These are phyloP conservation scores for Pedetes capensis DNA, from an alignment of 2,113 vertebrate genomes.

Conservation along the genomic window DNA sequence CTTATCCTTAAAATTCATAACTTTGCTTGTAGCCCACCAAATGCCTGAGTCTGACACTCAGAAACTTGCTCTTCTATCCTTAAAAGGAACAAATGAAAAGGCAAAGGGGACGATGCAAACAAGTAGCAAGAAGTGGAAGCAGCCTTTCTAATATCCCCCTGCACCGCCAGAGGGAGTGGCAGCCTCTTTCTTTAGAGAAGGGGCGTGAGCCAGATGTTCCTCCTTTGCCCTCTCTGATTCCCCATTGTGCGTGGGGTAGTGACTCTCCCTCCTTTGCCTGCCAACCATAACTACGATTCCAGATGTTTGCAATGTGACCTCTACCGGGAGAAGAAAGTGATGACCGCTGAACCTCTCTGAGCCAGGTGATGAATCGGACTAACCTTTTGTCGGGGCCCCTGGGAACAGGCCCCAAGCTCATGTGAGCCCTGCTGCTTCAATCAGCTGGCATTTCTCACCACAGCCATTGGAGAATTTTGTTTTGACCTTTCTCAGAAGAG, in stretches of 20 bases:
- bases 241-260: background rate
- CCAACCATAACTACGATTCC: background rate
- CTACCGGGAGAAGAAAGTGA: background rate
- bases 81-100: background rate
- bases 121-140: background rate
- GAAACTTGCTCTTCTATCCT: background rate
- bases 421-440: background rate
- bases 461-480: background rate
- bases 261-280: background rate
- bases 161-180: background rate
- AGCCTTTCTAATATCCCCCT: background rate
- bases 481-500: constrained; percentile 8
- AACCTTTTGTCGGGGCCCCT: background rate
- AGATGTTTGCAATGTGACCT: background rate
- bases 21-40: background rate
- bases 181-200: background rate
- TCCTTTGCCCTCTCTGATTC: background rate
- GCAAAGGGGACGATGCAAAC: background rate
- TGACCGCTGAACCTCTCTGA: background rate
- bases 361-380: background rate
- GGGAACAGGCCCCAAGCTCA: background rate
- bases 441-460: background rate
- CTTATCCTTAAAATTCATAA: background rate
- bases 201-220: background rate
- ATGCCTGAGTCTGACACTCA: background rate